Evolutionary conservation across 2,888 invertebrate species (phyloP).

Genomic region (Acrobasis repandana): DNA sequence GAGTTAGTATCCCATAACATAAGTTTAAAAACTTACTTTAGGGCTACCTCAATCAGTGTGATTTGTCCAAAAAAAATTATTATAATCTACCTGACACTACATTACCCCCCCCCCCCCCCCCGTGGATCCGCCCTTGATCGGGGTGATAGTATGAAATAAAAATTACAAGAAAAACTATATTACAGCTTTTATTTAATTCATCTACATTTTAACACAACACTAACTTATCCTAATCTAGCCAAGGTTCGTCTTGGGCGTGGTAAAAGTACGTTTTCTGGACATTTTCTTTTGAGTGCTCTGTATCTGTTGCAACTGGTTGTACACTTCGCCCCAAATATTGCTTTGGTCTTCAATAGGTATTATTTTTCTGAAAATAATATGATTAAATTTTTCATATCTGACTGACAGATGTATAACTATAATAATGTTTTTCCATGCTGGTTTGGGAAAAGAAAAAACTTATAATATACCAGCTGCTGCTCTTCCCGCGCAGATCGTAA

Average conservation of each 20-base stretch:
- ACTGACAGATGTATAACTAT: too few species aligned
- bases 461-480: too few species aligned
- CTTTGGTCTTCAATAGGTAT: conserved; percentile 95
- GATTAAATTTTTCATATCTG: too few species aligned
- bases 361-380: conserved; percentile 83
- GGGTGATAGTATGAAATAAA: background rate
- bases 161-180: background rate
- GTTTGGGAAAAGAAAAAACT: too few species aligned
- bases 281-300: conserved; percentile 84
- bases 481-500: too few species aligned
- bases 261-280: conserved; percentile 64
- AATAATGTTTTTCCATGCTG: too few species aligned
- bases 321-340: conserved; percentile 92
- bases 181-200: conserved; percentile 26
- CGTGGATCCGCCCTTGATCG: background rate
- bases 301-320: conserved; percentile 87
- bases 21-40: too few species aligned
- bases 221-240: conserved; percentile 45
- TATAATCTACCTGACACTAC: too few species aligned
- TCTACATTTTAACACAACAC: conserved; percentile 30
- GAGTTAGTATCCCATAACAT: too few species aligned
- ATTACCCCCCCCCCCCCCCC: too few species aligned
- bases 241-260: conserved; percentile 64
- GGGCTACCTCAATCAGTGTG: too few species aligned
- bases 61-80: too few species aligned